Evolutionary conservation across 37 sponge, comb jelly and placozoan genomes (phyloP), one percentile per base, ranked within the genome.

Genomic region (Lycopodina hypogea): DNA sequence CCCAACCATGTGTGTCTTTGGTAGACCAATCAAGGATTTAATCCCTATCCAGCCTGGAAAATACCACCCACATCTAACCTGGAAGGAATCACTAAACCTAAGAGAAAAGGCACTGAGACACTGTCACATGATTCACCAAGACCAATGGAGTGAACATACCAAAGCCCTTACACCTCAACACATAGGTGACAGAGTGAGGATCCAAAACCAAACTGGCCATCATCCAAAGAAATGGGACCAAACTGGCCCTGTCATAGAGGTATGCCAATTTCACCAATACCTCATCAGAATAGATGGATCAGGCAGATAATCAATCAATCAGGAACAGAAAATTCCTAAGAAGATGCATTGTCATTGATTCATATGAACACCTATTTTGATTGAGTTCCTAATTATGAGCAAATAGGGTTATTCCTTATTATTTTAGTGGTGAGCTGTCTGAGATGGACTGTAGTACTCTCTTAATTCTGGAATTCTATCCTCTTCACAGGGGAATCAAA

Each of bases 41-140:
- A 81, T 81, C 51, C 82, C 82, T 1, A 80, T 70, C 60, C 48
- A 70, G 35, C 81, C 81, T 22, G 74, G 82, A 42, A 81, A 72
- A 71, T 73, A 81, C 36, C 60, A 63, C 36, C 63, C 62, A 58
- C 82, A 71, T 30, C 65, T 48, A 24, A 63, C 65, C 19, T 71
- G 73, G 73, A 60, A 50, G 36, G 66, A 81, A 7, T 40, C 63
- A 17, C 73, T 81, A 0, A 26, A 36, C 37, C 64, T 72, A 42
- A 32, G 72, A 57, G 71, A 79, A 50, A 38, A 68, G 42, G 81
- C 71, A 53, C 34, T 69, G 37, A 81, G 82, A 72, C 61, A 72
- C 53, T 65, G 82, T 6, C 82, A 81, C 65, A 72, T 72, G 73
- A n/a, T 33, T 19, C 71, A 80, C 39, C 81, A 80, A 42, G 81